Evolutionary conservation across 30 jellyfish, hydroid and myxozoan genomes (phyloP), one percentile per base, ranked within the genome.

Genomic region (Sanderia malayensis): DNA sequence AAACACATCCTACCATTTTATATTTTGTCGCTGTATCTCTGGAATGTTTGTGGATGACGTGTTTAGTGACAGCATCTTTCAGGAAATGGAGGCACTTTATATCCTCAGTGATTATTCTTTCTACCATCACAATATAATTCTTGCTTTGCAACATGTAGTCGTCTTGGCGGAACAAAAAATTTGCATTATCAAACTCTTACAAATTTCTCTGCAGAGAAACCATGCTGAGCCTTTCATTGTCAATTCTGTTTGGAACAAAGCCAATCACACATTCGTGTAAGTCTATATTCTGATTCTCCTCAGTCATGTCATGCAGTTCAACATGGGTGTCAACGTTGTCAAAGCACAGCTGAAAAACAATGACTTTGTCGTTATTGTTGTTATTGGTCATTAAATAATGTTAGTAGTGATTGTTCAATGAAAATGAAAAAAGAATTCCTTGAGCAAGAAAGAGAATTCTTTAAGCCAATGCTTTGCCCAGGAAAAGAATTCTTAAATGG

Each of bases 21-120:
- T 9, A 26, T 31, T 15, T 20, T n/a, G 23, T 61, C 18, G 49
- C 44, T 4, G 49, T 29, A 19, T 29, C 45, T 61, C 26, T 10
- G 17, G 47, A 21, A 37, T 61, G 33, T 21, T 61, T 11, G 10
- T 61, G 73, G 29, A 17, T 61, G 73, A 61, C 28, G 52, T 61
- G 73, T 61, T 61, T 61, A 10, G 52, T 1, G 15, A 29, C 73
- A 7, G 28, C 73, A 61, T 61, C 73, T 29, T 61, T 37, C n/a
- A 61, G 33, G 21, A 29, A 24, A 2, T 25, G 29, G 25, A 23
- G 73, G 73, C 73, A 61, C 15, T 29, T 29, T n/a, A 61, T 37
- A 61, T 61, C 20, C 8, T 26, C 15, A 4, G 25, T 29, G 0
- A 29, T 21, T 21, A 61, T 61, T 28, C 73, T 61, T 20, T 20